Conservation (phyloP, 2,113 vertebrate genomes). For the Megalops atlanticus region DNA sequence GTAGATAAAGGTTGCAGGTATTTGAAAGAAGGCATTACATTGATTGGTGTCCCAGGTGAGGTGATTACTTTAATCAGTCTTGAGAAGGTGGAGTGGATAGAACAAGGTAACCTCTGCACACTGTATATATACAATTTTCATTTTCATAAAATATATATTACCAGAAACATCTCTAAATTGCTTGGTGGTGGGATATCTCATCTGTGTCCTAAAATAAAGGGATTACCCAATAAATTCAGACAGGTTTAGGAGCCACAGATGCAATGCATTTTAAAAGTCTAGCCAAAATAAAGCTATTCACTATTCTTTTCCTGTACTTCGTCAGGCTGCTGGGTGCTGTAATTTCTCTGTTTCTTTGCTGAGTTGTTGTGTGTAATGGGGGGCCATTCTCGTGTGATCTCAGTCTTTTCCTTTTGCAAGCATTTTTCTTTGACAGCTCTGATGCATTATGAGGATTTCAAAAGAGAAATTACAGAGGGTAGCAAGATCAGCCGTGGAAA, state of each 20-base stretch:
- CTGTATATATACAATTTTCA: neutral
- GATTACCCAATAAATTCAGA: neutral
- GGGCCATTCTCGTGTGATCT: slow-evolving; percentile 1
- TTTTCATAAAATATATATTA: neutral
- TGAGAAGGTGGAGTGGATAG: neutral
- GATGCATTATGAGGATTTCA: slow-evolving; percentile 3
- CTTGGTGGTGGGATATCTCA: neutral
- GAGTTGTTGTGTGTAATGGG: slow-evolving; percentile 8
- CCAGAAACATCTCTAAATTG: neutral
- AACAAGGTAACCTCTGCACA: neutral
- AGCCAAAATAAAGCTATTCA: slow-evolving; percentile 1
- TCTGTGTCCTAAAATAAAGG: neutral
- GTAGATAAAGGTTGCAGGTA: neutral
- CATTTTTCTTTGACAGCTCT: neutral
- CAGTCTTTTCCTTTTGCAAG: neutral
- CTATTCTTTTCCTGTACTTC: neutral
- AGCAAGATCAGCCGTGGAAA: neutral
- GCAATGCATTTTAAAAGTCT: neutral
- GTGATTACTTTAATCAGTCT: neutral
- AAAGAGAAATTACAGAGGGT: slow-evolving; percentile 13
- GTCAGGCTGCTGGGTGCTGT: neutral
- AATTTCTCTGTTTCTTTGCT: neutral
- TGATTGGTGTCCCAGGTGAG: neutral
- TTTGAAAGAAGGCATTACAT: neutral
- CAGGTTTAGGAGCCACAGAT: neutral